Percentiles rank a stretch among this genome's conserved stretches.
Conservation (phyloP, 2,888 invertebrate genomes). For the Eupithecia inturbata region DNA sequence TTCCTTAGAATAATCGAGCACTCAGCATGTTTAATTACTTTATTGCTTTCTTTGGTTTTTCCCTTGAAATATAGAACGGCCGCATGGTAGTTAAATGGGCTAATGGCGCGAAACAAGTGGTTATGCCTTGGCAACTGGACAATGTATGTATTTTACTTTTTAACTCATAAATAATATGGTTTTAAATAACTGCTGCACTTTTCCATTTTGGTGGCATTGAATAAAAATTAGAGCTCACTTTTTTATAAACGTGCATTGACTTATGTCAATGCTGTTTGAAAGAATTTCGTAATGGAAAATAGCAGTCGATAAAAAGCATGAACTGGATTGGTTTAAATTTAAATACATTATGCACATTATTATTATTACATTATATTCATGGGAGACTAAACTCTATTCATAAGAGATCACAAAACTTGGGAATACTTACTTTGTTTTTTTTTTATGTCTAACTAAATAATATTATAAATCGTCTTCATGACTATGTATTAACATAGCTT, state of each 20-base stretch:
- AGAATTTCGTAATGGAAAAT: not conserved
- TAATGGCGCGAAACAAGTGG: slow-evolving; percentile 79
- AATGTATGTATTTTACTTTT: slow-evolving; percentile 72
- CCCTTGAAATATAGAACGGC: slow-evolving; percentile 74
- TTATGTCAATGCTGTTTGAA: too few species aligned
- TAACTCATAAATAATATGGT: slow-evolving; percentile 38
- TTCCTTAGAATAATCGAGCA: slow-evolving; percentile 35
- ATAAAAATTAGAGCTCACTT: not conserved
- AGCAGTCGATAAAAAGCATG: not conserved
- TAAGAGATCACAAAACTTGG: not conserved
- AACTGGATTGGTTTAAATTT: not conserved
- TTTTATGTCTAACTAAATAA: not conserved
- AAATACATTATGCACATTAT: too few species aligned
- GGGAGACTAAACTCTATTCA: not conserved
- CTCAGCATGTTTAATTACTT: slow-evolving; percentile 72
- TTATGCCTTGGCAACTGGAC: slow-evolving; percentile 82
- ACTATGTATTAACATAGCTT: not conserved
- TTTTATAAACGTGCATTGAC: too few species aligned
- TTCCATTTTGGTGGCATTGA: not conserved
- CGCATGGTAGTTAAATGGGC: slow-evolving; percentile 84
- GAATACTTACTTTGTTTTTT: not conserved
- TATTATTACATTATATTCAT: too few species aligned
- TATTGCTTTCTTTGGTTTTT: slow-evolving; percentile 74
- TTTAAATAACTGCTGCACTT: not conserved
- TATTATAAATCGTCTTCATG: not conserved